Base-by-base conservation (phyloP, 1,140 invertebrate species). In the Mactra quadrangularis region DNA sequence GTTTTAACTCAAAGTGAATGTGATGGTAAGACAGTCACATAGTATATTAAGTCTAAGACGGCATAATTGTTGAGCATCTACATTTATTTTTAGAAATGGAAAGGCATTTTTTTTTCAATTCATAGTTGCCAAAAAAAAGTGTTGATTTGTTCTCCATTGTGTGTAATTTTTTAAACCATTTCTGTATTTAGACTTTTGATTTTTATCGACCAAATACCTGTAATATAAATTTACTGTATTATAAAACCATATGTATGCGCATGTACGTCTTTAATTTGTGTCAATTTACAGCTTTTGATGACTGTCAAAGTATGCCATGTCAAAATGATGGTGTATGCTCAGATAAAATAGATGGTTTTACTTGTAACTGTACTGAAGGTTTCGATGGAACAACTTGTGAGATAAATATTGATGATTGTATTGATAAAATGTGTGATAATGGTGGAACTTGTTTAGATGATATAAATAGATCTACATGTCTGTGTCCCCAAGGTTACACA, bases 391-490 rank as follows among this genome's bases (percentile, higher is more conserved):
- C 13, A 11, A 29, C 4, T 15, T 68, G 64, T 17, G 27, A 68
- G 0, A 68, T 13, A 19, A n/a, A 50, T n/a, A 68, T 68, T 11
- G 15, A 31, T 50, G 22, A 68, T 41, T 68, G 64, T 50, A 41
- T 47, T 6, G 64, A 25, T 2, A 19, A 68, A 47, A n/a, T 31
- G 0, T 68, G 64, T 31, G 17, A n/a, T 11, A 68, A 68, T 45
- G 27, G 33, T 27, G 64, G n/a, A 25, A 68, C 64, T 17, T 68
- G 64, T 31, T 19, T 50, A n/a, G 64, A 68, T 29, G 64, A 1
- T 13, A 2, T 68, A 1, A 25, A 50, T 13, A 3, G 0, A 15
- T 68, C 47, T 45, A 31, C 45, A 7, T 68, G 64, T 22, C 6
- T 1, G 1, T 68, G 64, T 27, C 9, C 41, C 0, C 25, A 50